These are phyloP conservation scores for Dyspetes luteomarginatus DNA, from an alignment of 2,888 invertebrate genomes.

Conservation along the genomic window DNA sequence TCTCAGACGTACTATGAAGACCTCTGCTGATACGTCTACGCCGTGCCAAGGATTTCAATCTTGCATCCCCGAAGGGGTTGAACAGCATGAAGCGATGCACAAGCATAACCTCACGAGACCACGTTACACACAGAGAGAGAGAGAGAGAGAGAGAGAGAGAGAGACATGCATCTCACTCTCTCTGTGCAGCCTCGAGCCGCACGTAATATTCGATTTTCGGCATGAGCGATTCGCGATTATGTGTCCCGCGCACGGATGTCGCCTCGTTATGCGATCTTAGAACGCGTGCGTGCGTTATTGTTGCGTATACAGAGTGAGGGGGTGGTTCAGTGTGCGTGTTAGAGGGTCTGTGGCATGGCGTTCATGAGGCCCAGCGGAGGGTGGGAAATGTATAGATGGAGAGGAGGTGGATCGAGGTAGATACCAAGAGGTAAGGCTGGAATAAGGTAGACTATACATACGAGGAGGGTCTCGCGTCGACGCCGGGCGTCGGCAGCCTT, in stretches of 20 bases:
- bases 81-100: slow-evolving; percentile 15
- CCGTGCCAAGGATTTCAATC: slow-evolving; percentile 51
- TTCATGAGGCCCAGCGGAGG: slow-evolving; percentile 39
- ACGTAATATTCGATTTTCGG: slow-evolving; percentile 63
- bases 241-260: slow-evolving; percentile 50
- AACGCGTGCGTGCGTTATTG: slow-evolving; percentile 61
- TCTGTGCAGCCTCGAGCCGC: slow-evolving; percentile 18
- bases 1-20: slow-evolving; percentile 3
- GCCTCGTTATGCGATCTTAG: slow-evolving; percentile 64
- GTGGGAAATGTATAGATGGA: slow-evolving; percentile 19
- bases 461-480: slow-evolving; percentile 32
- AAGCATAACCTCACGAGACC: slow-evolving; percentile 28
- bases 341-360: slow-evolving; percentile 23
- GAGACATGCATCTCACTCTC: background rate
- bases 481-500: slow-evolving; percentile 53
- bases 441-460: slow-evolving; percentile 23
- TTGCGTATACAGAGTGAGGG: slow-evolving; percentile 37
- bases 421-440: slow-evolving; percentile 28
- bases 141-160: background rate
- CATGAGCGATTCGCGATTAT: slow-evolving; percentile 61
- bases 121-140: slow-evolving; percentile 1
- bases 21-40: slow-evolving; percentile 26
- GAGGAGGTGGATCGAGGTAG: slow-evolving; percentile 21
- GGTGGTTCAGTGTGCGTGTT: slow-evolving; percentile 22
- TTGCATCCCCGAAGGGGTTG: slow-evolving; percentile 45